phyloP scores from a whole-genome alignment of 2,113 vertebrate genomes.

The Nibea coibor region DNA sequence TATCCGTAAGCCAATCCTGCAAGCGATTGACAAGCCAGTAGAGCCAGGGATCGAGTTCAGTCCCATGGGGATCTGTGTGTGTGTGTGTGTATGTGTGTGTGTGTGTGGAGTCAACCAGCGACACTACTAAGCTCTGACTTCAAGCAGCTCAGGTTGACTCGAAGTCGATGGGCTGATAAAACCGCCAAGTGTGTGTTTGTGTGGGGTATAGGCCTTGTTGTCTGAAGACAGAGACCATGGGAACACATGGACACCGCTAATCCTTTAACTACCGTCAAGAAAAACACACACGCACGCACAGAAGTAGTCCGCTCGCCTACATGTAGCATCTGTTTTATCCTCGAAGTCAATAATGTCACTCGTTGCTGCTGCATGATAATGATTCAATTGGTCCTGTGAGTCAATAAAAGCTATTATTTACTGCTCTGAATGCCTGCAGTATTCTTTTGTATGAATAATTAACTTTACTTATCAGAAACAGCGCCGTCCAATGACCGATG shows the following conservation, averaged over 20 bases:
- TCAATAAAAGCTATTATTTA: neutral
- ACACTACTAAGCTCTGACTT: conserved; percentile 85
- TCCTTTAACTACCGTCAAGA: conserved; percentile 50
- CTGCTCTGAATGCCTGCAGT: neutral
- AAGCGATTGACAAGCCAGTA: conserved; percentile 76
- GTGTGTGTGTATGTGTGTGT: conserved; percentile 83
- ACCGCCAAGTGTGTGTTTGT: conserved; percentile 42
- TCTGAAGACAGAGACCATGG: conserved; percentile 50
- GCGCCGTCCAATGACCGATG: too few relatives aligned
- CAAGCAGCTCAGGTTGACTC: conserved; percentile 80
- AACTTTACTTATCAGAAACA: too few relatives aligned
- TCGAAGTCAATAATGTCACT: neutral
- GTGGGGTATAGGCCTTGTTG: conserved; percentile 20
- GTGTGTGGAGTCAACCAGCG: conserved; percentile 86
- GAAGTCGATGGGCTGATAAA: conserved; percentile 80
- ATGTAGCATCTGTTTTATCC: neutral
- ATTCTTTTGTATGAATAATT: neutral
- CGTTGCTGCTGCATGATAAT: neutral
- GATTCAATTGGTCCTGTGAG: neutral
- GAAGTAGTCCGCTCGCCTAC: neutral
- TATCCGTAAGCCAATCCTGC: conserved; percentile 89
- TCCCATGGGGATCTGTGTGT: conserved; percentile 87
- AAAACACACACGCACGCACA: neutral
- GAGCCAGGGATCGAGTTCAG: conserved; percentile 87
- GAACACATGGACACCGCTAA: conserved; percentile 56